These are phyloP conservation scores for Stenotaenia linearis DNA, from an alignment of 2,888 invertebrate genomes.

Conservation along the genomic window DNA sequence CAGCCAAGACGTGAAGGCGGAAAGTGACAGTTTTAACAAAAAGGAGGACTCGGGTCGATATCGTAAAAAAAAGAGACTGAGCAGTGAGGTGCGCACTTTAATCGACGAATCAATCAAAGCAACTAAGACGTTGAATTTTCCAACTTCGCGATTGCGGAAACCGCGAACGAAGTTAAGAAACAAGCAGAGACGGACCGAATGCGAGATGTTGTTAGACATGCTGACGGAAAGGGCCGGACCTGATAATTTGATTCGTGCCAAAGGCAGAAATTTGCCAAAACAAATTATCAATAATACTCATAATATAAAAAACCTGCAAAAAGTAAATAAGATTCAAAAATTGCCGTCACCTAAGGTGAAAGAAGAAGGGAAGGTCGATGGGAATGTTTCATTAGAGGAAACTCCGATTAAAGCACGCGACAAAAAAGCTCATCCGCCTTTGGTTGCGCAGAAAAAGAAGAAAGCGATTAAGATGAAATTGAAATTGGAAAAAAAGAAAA, in stretches of 20 bases:
- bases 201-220: slow-evolving; percentile 24
- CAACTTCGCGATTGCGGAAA: not conserved
- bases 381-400: not conserved
- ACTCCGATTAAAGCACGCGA: not conserved
- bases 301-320: not conserved
- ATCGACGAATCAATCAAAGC: slow-evolving; percentile 24
- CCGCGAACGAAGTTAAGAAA: not conserved
- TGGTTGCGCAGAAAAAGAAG: slow-evolving; percentile 21
- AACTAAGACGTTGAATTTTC: not conserved
- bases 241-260: not conserved
- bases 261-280: not conserved
- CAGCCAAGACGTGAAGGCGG: not conserved
- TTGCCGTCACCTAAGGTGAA: not conserved
- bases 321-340: not conserved
- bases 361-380: not conserved
- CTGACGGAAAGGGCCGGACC: not conserved
- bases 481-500: slow-evolving; percentile 30
- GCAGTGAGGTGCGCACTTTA: not conserved
- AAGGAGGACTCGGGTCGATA: not conserved
- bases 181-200: slow-evolving; percentile 8
- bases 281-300: not conserved
- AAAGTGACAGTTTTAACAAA: not conserved
- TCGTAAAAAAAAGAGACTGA: not conserved
- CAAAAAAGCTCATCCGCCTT: not conserved
- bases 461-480: slow-evolving; percentile 30